phyloP scores from a whole-genome alignment of 1,140 invertebrate genomes.

The Chrysomallon squamiferum region DNA sequence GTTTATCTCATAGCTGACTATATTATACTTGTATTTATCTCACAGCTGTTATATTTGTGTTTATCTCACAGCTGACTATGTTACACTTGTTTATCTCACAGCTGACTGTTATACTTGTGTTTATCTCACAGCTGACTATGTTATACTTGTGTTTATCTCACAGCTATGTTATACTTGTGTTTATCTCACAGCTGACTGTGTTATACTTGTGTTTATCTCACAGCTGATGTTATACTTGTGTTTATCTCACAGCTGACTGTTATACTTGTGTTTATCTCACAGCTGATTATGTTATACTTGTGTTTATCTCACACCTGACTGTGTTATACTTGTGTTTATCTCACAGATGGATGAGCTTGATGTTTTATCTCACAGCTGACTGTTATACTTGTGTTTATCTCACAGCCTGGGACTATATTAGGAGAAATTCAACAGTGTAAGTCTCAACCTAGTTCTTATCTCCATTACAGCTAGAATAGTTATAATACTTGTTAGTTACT shows the following conservation, averaged over 20 bases:
- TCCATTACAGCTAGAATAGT: too few species aligned
- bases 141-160: too few species aligned
- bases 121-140: neutral
- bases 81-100: too few species aligned
- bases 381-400: too few species aligned
- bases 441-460: too few species aligned
- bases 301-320: neutral
- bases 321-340: too few species aligned
- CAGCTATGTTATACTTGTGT: neutral
- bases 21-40: neutral
- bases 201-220: neutral
- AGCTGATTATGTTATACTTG: neutral
- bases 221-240: too few species aligned
- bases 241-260: neutral
- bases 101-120: neutral
- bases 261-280: neutral
- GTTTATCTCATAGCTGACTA: neutral
- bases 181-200: neutral
- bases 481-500: too few species aligned
- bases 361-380: too few species aligned
- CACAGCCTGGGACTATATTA: too few species aligned
- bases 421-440: too few species aligned
- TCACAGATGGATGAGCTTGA: conserved; percentile 78
- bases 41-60: neutral
- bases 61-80: neutral